Percentiles rank a stretch among this genome's conserved stretches.
Conservation (phyloP, 1,140 invertebrate species). For the Teleopsis dalmanni region DNA sequence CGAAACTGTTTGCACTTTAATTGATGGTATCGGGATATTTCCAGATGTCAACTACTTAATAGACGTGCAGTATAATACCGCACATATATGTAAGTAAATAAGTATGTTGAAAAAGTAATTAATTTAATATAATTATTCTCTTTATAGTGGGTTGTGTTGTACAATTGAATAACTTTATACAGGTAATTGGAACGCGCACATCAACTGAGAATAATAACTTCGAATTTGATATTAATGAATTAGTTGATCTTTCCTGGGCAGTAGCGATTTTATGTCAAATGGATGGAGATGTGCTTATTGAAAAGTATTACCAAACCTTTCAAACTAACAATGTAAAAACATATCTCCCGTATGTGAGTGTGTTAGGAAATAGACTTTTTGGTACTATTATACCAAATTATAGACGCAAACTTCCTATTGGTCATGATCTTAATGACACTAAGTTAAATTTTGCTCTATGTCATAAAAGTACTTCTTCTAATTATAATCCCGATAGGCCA, state of each 20-base stretch:
- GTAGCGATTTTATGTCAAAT: not conserved
- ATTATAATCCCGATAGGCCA: too few relatives aligned
- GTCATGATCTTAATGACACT: constrained; percentile 14
- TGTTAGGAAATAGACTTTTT: constrained; percentile 14
- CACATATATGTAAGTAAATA: constrained; percentile 15
- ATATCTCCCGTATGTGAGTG: constrained; percentile 7
- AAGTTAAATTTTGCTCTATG: constrained; percentile 18
- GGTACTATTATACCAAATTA: constrained; percentile 16
- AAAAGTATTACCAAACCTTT: constrained; percentile 12
- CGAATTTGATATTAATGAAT: constrained; percentile 14
- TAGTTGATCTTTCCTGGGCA: constrained; percentile 13
- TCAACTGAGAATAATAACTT: too few relatives aligned
- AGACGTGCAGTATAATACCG: constrained; percentile 9
- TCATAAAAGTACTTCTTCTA: constrained; percentile 2
- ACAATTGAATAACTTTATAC: too few relatives aligned
- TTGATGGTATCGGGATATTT: constrained; percentile 13
- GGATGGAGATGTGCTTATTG: constrained; percentile 1
- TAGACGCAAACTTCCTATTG: constrained; percentile 13
- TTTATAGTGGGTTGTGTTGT: constrained; percentile 15
- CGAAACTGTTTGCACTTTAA: constrained; percentile 14
- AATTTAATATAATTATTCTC: constrained; percentile 1
- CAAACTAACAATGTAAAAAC: not conserved
- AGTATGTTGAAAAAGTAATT: not conserved
- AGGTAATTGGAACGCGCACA: too few relatives aligned
- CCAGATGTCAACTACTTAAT: constrained; percentile 16